Percentiles rank a stretch among this genome's conserved stretches.
These are phyloP conservation scores for Falcunculus frontatus DNA, from an alignment of 2,113 vertebrate species.

Conservation along the genomic window DNA sequence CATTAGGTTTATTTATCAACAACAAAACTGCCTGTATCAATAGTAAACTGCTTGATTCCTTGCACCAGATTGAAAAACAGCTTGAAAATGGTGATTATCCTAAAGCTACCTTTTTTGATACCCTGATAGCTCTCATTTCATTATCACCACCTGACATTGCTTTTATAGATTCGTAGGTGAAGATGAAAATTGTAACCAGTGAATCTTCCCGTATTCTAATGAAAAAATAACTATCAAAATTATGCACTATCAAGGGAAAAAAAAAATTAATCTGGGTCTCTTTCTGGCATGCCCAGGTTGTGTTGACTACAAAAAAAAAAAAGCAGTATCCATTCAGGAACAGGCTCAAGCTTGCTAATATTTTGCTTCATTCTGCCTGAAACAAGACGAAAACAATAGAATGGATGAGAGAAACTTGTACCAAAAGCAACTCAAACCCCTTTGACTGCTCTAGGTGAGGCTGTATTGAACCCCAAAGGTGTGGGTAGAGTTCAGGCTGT, in stretches of 20 bases:
- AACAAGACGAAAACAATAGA: not conserved
- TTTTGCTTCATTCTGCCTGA: not conserved
- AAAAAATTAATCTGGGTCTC: not conserved
- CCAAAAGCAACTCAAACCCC: not conserved
- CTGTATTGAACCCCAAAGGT: not conserved
- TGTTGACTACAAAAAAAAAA: not conserved
- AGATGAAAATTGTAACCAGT: not conserved
- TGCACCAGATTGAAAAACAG: not conserved
- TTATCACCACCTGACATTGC: conserved; percentile 43
- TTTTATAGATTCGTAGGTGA: not conserved
- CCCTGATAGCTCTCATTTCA: conserved; percentile 26
- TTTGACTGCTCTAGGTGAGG: not conserved
- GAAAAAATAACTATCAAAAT: not conserved
- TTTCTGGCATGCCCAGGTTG: not conserved
- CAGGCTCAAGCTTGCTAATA: not conserved
- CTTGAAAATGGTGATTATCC: conserved; percentile 54
- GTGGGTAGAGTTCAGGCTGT: not conserved
- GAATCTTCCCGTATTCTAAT: not conserved
- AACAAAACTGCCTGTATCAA: not conserved
- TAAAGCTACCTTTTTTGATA: conserved; percentile 14
- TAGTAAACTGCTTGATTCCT: conserved; percentile 56
- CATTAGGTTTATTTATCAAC: conserved; percentile 7
- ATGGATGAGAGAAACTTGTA: not conserved
- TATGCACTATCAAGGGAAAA: not conserved
- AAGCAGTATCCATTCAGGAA: not conserved